Evolutionary conservation across 2,113 vertebrate genomes (phyloP), one percentile per base, ranked within the genome.

Genomic region (Sebastes fasciatus): DNA sequence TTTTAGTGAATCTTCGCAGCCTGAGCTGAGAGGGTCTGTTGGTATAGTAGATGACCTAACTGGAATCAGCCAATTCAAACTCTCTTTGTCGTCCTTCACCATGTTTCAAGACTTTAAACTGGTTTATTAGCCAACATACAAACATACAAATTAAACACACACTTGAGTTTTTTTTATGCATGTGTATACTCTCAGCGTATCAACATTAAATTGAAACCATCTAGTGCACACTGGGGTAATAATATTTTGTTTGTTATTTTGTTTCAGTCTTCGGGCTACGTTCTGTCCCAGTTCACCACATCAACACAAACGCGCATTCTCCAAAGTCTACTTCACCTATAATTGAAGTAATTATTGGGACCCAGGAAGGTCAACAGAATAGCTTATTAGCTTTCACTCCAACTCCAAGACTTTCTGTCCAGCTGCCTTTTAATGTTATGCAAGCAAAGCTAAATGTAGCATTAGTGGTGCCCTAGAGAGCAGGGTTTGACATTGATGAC

Each of bases 401-500:
- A 80, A 77, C 51, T 71, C 75, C 23, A 65, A 86, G 79, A 85
- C 72, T 86, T 84, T 83, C n/a, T 83, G 83, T 88, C 84, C 84
- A 79, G 84, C 84, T 89, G 82, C 76, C 58, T 67, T 23, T 77
- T 88, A 89, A 88, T 87, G 52, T 74, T 88, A 83, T 85, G 87
- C 86, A 88, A 84, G 79, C 80, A 78, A 86, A 83, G 79, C 91
- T 92, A 90, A 94, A 91, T 85, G 90, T 82, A 74, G 88, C 68
- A 87, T 92, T 91, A 91, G 73, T 77, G 52, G 69, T 80, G 82
- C 90, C 83, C 81, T 5, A 69, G 90, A 88, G 93, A 87, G 69
- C 62, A 52, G 63, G 74, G 48, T 91, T 88, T 92, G 91, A 93
- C 92, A 92, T 86, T 93, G 91, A 93, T 87, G 87, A 91, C 93